Conservation (phyloP, 2,797 vertebrate species). For the Liparis tanakae region DNA sequence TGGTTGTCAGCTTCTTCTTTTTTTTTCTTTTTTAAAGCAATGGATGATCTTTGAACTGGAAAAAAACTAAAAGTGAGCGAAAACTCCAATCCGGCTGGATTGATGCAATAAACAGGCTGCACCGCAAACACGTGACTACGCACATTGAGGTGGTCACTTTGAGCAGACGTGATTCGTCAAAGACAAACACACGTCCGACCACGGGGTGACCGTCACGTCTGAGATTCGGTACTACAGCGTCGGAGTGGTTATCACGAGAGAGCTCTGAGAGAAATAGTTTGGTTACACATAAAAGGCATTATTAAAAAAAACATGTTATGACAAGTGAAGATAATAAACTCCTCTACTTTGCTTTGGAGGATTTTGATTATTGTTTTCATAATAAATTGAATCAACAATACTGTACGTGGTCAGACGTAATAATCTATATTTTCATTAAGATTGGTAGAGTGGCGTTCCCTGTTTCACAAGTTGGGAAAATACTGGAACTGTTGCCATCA, state of each 20-base stretch:
- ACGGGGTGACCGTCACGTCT: background rate
- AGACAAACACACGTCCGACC: background rate
- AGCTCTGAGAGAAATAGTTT: background rate
- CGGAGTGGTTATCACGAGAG: background rate
- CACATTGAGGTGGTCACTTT: conserved; percentile 29
- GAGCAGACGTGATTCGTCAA: conserved; percentile 2
- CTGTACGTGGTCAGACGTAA: background rate
- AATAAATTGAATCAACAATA: conserved; percentile 12
- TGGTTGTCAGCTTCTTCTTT: background rate
- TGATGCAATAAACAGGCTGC: conserved; percentile 11
- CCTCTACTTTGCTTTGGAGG: conserved; percentile 1
- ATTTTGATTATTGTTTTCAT: conserved; percentile 12
- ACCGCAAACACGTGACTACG: background rate
- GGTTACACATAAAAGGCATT: conserved; percentile 19
- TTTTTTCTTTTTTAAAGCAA: conserved; percentile 11
- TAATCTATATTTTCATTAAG: background rate
- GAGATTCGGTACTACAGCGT: conserved; percentile 11
- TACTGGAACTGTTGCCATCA: background rate
- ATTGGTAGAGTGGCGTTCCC: conserved; percentile 36
- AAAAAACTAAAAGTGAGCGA: conserved; percentile 14
- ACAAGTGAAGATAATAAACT: conserved; percentile 15
- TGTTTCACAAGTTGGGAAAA: conserved; percentile 1
- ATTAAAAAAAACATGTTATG: conserved; percentile 27
- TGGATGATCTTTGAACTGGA: conserved; percentile 10
- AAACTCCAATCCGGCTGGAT: conserved; percentile 3